Evolutionary conservation across 30 jellyfish, hydroid and myxozoan species (phyloP).

Genomic region (Aurelia coerulea): DNA sequence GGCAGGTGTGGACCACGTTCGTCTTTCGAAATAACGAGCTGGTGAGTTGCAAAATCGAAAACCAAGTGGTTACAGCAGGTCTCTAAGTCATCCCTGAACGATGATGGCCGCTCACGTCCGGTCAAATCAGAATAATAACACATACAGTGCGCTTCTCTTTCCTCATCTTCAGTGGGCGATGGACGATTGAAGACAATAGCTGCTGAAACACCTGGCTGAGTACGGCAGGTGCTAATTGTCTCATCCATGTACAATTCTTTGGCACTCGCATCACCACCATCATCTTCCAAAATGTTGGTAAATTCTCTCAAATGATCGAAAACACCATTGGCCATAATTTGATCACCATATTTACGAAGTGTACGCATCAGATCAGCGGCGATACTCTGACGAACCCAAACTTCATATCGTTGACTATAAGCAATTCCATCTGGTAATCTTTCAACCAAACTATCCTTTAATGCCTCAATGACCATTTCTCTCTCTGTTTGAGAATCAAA

Average conservation of each 20-base stretch:
- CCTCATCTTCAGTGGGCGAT: constrained; percentile 2
- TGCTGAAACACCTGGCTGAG: constrained; percentile 42
- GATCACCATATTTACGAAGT: too few species aligned
- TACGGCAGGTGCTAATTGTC: background rate
- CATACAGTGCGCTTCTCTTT: constrained; percentile 14
- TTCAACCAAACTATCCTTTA: too few species aligned
- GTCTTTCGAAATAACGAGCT: constrained; percentile 8
- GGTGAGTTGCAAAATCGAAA: constrained; percentile 46
- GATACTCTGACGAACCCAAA: too few species aligned
- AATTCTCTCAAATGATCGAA: too few species aligned
- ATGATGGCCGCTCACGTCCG: background rate
- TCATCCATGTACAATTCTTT: background rate
- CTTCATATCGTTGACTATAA: too few species aligned
- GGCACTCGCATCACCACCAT: background rate
- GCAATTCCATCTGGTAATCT: too few species aligned
- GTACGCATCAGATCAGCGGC: too few species aligned
- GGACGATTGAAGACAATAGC: constrained; percentile 12
- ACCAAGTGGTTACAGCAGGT: constrained; percentile 53
- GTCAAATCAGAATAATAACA: constrained; percentile 47
- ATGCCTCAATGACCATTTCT: too few species aligned
- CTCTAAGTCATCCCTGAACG: background rate
- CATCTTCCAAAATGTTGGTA: too few species aligned
- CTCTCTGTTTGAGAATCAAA: too few species aligned
- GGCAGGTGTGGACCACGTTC: background rate
- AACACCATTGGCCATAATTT: too few species aligned